phyloP scores from a whole-genome alignment of 2,888 invertebrate species.

The Reticulitermes lucifugus region DNA sequence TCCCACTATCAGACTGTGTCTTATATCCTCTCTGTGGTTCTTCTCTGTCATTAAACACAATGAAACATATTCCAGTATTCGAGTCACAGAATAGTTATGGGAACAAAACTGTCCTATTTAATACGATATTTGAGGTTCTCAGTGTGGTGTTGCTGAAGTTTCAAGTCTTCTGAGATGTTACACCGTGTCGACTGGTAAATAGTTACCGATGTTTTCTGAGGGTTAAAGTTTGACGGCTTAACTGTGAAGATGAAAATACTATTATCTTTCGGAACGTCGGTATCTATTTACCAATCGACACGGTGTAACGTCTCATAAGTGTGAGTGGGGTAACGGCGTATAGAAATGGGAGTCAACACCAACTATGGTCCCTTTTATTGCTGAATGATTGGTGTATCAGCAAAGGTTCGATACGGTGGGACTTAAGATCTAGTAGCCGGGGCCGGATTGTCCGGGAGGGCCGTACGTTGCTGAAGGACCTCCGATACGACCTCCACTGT shows the following conservation, averaged over 20 bases:
- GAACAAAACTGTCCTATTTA: not conserved
- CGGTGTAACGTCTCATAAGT: too few relatives aligned
- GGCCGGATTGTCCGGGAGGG: constrained; percentile 2
- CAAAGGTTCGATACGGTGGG: not conserved
- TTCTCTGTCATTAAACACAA: not conserved
- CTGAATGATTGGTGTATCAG: not conserved
- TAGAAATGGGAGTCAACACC: not conserved
- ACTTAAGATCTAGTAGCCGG: not conserved
- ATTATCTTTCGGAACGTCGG: too few relatives aligned
- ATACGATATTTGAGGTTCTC: too few relatives aligned
- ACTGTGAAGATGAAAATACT: too few relatives aligned
- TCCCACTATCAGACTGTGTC: too few relatives aligned
- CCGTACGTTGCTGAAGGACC: constrained; percentile 10
- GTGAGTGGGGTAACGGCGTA: not conserved
- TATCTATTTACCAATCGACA: too few relatives aligned
- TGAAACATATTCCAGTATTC: not conserved
- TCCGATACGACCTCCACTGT: not conserved
- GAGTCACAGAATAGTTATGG: not conserved
- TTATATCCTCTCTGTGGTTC: too few relatives aligned
- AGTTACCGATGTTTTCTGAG: too few relatives aligned
- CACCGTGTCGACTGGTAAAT: too few relatives aligned
- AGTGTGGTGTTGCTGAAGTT: not conserved
- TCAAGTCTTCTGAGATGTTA: not conserved
- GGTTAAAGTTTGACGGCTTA: too few relatives aligned
- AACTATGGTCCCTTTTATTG: not conserved